Percentiles rank a stretch among this genome's conserved stretches.
Conservation (phyloP, 2,888 invertebrate genomes). For the Eumacrocentrus americanus region DNA sequence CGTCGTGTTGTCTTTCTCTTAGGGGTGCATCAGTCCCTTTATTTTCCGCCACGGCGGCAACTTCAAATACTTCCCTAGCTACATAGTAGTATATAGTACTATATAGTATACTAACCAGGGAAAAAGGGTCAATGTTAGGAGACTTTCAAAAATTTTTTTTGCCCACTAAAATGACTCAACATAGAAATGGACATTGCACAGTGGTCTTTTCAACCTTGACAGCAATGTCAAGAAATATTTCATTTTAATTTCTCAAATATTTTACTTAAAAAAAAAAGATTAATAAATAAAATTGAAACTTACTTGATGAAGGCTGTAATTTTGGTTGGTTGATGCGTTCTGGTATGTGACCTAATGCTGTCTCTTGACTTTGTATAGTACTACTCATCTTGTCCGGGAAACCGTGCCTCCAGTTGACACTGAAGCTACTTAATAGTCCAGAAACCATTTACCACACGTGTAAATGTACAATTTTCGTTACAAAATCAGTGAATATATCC, state of each 20-base stretch:
- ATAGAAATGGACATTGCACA: background rate
- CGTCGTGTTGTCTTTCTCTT: too few species aligned
- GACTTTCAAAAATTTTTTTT: background rate
- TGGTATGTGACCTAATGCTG: constrained; percentile 47
- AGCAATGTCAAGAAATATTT: too few species aligned
- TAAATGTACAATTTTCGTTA: background rate
- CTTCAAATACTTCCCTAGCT: background rate
- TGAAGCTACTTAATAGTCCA: background rate
- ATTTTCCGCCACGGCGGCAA: background rate
- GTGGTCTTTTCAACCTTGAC: background rate
- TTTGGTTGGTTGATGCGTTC: constrained; percentile 42
- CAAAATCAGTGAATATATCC: background rate
- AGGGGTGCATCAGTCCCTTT: too few species aligned
- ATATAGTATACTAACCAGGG: too few species aligned
- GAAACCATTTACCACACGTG: background rate
- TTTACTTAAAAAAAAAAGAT: background rate
- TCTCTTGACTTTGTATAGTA: constrained; percentile 47
- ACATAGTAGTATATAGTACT: too few species aligned
- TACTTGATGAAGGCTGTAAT: constrained; percentile 56
- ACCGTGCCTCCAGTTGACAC: background rate
- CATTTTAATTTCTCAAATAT: too few species aligned
- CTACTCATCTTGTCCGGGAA: constrained; percentile 26
- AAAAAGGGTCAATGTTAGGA: background rate
- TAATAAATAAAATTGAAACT: constrained; percentile 37
- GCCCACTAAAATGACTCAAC: background rate